These are phyloP conservation scores for Dicroscelio sp. DNA, from an alignment of 2,888 invertebrate genomes.

Conservation along the genomic window DNA sequence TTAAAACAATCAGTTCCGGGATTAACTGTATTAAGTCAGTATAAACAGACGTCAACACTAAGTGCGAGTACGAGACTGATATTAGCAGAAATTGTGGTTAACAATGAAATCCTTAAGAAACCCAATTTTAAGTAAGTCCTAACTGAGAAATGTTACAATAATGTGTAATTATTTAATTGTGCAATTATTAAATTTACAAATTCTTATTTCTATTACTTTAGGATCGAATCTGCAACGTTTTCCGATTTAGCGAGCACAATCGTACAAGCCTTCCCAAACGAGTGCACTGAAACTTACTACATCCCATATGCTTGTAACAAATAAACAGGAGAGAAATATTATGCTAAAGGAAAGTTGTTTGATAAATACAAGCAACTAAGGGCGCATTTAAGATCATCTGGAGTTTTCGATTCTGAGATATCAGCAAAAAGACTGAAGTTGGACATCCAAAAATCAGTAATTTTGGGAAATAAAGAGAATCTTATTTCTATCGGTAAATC, in stretches of 20 bases:
- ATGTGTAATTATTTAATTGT: not conserved
- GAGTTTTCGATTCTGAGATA: not conserved
- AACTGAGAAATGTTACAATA: not conserved
- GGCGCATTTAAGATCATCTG: not conserved
- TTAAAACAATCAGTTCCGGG: not conserved
- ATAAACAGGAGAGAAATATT: not conserved
- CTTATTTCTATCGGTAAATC: slow-evolving; percentile 11
- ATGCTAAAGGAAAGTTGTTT: slow-evolving; percentile 26
- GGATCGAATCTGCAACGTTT: not conserved
- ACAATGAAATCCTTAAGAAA: not conserved
- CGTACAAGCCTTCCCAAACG: not conserved
- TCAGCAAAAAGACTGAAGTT: not conserved
- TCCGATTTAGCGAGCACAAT: not conserved
- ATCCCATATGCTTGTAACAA: not conserved
- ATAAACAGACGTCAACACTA: not conserved
- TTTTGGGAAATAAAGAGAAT: slow-evolving; percentile 10
- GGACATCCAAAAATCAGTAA: not conserved
- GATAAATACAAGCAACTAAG: not conserved
- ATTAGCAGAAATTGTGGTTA: not conserved
- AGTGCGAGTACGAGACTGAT: not conserved
- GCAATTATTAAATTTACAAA: no score
- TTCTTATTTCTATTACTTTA: not conserved
- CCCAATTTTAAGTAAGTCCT: not conserved
- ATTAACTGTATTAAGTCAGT: not conserved
- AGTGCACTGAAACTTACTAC: not conserved